phyloP scores from a whole-genome alignment of 2,888 invertebrate species.

The Anoncus sp. region DNA sequence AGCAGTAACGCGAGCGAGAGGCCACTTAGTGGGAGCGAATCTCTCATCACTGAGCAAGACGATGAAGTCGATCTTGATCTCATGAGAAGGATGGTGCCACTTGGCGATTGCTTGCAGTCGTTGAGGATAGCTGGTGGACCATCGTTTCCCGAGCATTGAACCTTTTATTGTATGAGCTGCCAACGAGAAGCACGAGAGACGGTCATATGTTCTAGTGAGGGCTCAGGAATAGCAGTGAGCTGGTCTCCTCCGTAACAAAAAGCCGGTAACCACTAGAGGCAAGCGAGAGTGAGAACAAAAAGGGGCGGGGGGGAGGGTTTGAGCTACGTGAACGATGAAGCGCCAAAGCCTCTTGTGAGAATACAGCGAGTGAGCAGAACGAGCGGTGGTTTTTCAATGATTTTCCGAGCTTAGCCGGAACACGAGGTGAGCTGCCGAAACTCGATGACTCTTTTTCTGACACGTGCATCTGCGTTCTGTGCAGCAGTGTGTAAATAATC shows the following conservation, averaged over 20 bases:
- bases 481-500: too few species aligned
- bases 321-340: too few species aligned
- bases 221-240: constrained; percentile 63
- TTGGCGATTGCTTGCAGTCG: constrained; percentile 15
- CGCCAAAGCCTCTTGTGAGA: too few species aligned
- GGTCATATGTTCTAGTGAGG: constrained; percentile 6
- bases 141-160: constrained; percentile 7
- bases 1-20: constrained; percentile 11
- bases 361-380: too few species aligned
- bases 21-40: constrained; percentile 5
- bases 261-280: too few species aligned
- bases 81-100: not conserved
- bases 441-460: too few species aligned
- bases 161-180: constrained; percentile 2
- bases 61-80: constrained; percentile 15
- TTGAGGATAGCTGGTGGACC: constrained; percentile 2
- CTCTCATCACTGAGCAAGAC: constrained; percentile 9
- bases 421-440: too few species aligned
- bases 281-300: too few species aligned
- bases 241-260: constrained; percentile 68
- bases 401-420: too few species aligned
- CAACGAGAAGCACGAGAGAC: not conserved
- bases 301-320: too few species aligned
- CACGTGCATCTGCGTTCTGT: too few species aligned
- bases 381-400: too few species aligned